Conservation (phyloP, 2,888 invertebrate species). For the Pelosia muscerda region DNA sequence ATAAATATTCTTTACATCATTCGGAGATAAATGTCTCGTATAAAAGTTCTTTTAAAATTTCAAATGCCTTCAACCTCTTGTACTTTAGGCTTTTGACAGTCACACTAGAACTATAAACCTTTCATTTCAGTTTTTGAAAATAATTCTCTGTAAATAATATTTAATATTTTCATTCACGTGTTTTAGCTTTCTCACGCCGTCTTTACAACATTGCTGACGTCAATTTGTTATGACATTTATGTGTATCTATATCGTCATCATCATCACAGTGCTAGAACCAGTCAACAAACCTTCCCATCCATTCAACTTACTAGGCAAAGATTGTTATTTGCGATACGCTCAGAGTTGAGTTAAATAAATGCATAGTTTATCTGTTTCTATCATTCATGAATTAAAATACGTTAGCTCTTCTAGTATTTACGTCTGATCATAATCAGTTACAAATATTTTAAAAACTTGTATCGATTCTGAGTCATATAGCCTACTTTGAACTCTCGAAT, state of each 20-base stretch:
- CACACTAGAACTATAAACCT: constrained; percentile 8
- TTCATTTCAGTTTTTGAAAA: constrained; percentile 8
- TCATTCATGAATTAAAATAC: too few species aligned
- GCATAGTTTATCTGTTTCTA: not conserved
- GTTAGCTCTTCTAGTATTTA: too few species aligned
- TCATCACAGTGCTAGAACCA: not conserved
- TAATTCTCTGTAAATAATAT: constrained; percentile 27
- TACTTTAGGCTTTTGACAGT: constrained; percentile 17
- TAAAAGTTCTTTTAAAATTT: constrained; percentile 23
- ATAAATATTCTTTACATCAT: constrained; percentile 44
- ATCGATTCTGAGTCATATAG: not conserved
- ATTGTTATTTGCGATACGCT: not conserved
- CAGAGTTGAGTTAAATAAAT: not conserved
- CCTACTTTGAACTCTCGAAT: not conserved
- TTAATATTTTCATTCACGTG: constrained; percentile 21
- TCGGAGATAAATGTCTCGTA: constrained; percentile 30
- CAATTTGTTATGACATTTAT: constrained; percentile 26
- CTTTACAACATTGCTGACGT: constrained; percentile 25
- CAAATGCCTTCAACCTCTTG: constrained; percentile 12
- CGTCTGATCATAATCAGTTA: not conserved
- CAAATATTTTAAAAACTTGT: not conserved
- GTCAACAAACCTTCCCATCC: not conserved
- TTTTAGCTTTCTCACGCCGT: constrained; percentile 13
- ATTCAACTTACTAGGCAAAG: not conserved
- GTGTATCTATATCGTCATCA: not conserved